phyloP scores from a whole-genome alignment of 2,888 invertebrate species.

The Hanleya hanleyi region DNA sequence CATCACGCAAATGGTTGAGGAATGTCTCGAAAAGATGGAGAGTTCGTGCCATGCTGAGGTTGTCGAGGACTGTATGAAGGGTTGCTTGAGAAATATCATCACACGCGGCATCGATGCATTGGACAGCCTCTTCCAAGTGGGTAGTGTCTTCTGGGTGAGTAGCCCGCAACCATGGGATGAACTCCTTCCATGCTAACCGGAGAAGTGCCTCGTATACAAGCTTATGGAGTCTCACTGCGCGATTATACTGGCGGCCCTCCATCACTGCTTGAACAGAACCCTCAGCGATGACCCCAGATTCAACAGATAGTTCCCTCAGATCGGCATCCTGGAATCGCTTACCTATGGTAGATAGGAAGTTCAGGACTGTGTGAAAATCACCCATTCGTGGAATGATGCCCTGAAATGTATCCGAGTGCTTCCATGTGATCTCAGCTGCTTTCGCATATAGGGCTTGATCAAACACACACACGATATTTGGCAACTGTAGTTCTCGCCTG shows the following conservation, averaged over 20 bases:
- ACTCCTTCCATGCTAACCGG: not conserved
- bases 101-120: too few species aligned
- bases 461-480: conserved; percentile 28
- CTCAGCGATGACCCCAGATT: not conserved
- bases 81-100: too few species aligned
- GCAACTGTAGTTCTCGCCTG: conserved; percentile 17
- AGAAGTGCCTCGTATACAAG: conserved; percentile 27
- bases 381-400: conserved; percentile 29
- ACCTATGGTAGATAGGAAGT: conserved; percentile 28
- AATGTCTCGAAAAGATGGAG: too few species aligned
- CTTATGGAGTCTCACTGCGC: conserved; percentile 31
- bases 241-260: conserved; percentile 28
- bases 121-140: too few species aligned
- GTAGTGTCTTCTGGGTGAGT: too few species aligned
- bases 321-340: conserved; percentile 31
- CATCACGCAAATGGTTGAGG: too few species aligned
- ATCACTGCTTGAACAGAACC: conserved; percentile 21
- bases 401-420: conserved; percentile 14
- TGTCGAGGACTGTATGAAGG: too few species aligned
- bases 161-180: too few species aligned
- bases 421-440: conserved; percentile 29
- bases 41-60: too few species aligned
- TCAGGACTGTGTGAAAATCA: conserved; percentile 32
- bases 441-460: conserved; percentile 42
- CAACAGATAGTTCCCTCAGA: not conserved